Conservation (phyloP, 2,113 vertebrate species). For the Megaptera novaeangliae region DNA sequence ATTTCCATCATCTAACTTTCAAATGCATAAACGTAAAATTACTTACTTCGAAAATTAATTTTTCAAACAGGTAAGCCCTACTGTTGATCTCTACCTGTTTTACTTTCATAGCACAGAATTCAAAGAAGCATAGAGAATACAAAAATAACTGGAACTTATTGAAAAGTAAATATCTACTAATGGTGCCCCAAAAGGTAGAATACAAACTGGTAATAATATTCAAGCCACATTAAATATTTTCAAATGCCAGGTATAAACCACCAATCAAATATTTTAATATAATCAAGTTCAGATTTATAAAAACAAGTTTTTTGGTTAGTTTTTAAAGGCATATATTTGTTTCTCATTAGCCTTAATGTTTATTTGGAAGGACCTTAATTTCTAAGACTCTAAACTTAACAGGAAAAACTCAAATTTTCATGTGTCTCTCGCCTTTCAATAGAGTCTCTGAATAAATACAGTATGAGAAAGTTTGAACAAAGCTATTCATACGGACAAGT, state of each 20-base stretch:
- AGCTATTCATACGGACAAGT: not conserved
- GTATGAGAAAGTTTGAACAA: not conserved
- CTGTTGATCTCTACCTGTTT: not conserved
- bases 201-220: not conserved
- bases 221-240: not conserved
- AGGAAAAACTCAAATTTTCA: not conserved
- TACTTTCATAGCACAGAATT: conserved; percentile 12
- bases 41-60: conserved; percentile 51
- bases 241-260: not conserved
- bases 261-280: not conserved
- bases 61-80: not conserved
- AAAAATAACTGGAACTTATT: not conserved
- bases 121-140: not conserved
- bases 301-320: not conserved
- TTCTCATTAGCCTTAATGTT: not conserved
- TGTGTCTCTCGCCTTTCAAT: not conserved
- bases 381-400: not conserved
- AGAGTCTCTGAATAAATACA: not conserved
- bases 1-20: conserved; percentile 65
- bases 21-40: conserved; percentile 54
- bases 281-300: not conserved
- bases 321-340: not conserved
- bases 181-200: not conserved
- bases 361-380: not conserved
- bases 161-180: not conserved